Conservation (phyloP, 1,140 invertebrate species). For the Lepidurus packardi region DNA sequence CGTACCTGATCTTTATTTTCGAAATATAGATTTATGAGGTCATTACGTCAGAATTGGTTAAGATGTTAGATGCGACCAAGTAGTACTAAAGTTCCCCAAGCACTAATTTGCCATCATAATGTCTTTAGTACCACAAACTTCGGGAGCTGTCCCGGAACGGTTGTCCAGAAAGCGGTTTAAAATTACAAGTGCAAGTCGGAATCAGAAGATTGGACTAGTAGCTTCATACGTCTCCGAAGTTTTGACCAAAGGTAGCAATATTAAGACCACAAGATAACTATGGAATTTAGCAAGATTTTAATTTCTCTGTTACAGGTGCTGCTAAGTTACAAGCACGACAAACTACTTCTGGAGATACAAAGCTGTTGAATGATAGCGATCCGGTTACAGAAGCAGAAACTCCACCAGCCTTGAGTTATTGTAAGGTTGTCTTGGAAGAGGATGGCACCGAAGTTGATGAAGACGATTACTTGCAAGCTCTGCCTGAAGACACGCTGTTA, state of each 20-base stretch:
- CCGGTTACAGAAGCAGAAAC: neutral
- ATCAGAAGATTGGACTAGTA: neutral
- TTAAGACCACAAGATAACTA: neutral
- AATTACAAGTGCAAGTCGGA: neutral
- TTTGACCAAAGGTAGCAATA: neutral
- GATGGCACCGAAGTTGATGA: constrained; percentile 52
- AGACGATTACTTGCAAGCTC: constrained; percentile 47
- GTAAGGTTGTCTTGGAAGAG: constrained; percentile 46
- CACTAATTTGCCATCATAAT: neutral
- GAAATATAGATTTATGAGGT: too few relatives aligned
- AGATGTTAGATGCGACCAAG: neutral
- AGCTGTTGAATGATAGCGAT: neutral
- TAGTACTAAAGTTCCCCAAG: neutral
- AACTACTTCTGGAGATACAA: neutral
- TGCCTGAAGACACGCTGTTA: constrained; percentile 47
- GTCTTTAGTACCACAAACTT: neutral
- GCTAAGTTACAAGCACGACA: neutral
- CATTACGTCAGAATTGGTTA: neutral
- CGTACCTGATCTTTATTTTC: too few relatives aligned
- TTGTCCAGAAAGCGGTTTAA: neutral
- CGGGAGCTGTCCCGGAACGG: neutral
- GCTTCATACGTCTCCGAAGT: neutral
- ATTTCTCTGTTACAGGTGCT: neutral
- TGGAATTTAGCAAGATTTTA: neutral
- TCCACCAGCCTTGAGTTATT: neutral